Evolutionary conservation across 2,888 invertebrate genomes (phyloP), one percentile per base, ranked within the genome.

Genomic region (Steinernema carpocapsae): DNA sequence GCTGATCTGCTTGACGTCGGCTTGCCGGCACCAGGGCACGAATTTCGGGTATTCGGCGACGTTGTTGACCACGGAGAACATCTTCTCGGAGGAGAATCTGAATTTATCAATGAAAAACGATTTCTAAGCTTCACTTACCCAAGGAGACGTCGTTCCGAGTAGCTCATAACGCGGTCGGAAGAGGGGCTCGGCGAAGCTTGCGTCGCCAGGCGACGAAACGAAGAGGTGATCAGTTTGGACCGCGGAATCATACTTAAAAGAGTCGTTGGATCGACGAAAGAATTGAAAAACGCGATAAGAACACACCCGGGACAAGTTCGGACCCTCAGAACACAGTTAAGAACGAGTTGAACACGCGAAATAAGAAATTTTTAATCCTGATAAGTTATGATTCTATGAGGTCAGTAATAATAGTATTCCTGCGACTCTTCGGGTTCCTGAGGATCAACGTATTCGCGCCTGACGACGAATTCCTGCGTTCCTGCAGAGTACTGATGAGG

Each of bases 21-120:
- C 82, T 7, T 74, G 71, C 17, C 78, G 78, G 72, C 85, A 85
- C 83, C 84, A 85, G 3, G 84, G 85, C 3, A 85, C 84, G 71
- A 85, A 85, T 24, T 84, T 46, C 26, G 83, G 78, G 74, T 85
- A 85, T 22, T 83, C 78, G 51, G 78, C 77, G 17, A 85, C 84
- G 43, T 82, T 77, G 42, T 81, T 72, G 17, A 85, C 85, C 3
- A 85, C 84, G 19, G 81, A 75, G 76, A 82, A 85, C 84, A 85
- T 85, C 76, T 84, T 82, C 19, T 82, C 80, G 4, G 83, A 80
- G 2, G 84, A 81, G 72, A 79, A 85, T n/a, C 84, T 85, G 24
- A 70, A 56, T n/a, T n/a, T n/a, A n/a, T n/a, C 6, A n/a, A n/a
- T n/a, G n/a, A n/a, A n/a, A n/a, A n/a, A n/a, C n/a, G n/a, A n/a